A percentile compares a stretch with the other conserved stretches of the same genome.
These are phyloP conservation scores for Lasioglossum leucozonium DNA, from an alignment of 2,888 invertebrate genomes.

Conservation along the genomic window DNA sequence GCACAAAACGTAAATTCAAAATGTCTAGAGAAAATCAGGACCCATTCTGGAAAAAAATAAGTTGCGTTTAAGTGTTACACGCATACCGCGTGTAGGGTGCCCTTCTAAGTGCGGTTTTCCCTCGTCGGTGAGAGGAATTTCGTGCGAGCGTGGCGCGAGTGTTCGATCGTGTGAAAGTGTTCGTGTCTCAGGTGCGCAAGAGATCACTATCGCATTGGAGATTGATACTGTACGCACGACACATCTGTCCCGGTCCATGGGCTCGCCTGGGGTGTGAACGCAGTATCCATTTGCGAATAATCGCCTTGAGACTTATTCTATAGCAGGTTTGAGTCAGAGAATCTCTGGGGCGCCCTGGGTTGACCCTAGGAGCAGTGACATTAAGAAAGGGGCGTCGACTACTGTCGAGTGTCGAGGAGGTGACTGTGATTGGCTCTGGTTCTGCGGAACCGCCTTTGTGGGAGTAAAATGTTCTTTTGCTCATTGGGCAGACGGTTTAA, in stretches of 20 bases:
- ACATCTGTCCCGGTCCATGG: constrained; percentile 3
- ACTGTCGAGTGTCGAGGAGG: background rate
- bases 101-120: background rate
- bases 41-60: background rate
- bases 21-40: background rate
- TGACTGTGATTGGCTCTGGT: background rate
- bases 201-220: background rate
- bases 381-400: background rate
- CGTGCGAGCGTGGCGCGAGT: background rate
- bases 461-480: background rate
- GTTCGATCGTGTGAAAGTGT: background rate
- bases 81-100: background rate
- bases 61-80: background rate
- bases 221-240: constrained; percentile 5
- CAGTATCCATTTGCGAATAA: background rate
- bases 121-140: constrained; percentile 25
- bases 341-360: background rate
- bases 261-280: background rate
- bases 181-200: background rate
- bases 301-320: constrained; percentile 2
- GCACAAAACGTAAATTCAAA: background rate
- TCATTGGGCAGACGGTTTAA: background rate
- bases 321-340: background rate
- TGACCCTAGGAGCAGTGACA: background rate
- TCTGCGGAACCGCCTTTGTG: background rate